phyloP scores from a whole-genome alignment of 2,113 vertebrate genomes.

The Nycticebus coucang region DNA sequence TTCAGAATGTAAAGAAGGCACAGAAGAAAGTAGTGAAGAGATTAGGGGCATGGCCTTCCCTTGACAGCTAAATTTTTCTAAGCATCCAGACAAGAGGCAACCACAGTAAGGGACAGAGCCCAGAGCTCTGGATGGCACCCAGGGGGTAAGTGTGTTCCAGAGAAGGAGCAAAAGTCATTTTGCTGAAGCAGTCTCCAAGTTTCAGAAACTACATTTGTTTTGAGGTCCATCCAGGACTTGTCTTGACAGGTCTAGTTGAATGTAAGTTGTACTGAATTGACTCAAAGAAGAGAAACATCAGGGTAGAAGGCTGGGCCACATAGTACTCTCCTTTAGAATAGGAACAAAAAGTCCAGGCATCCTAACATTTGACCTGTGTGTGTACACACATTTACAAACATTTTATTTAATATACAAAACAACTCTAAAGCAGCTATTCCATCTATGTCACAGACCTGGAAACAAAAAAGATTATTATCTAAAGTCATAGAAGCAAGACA shows the following conservation, averaged over 20 bases:
- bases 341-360: neutral
- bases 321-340: neutral
- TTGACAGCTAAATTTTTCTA: neutral
- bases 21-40: neutral
- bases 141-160: conserved; percentile 27
- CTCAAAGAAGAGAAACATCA: neutral
- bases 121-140: neutral
- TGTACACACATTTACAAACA: neutral
- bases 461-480: neutral
- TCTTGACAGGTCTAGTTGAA: neutral
- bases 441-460: neutral
- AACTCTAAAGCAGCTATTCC: neutral
- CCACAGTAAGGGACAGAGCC: neutral
- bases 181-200: neutral
- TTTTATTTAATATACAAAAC: neutral
- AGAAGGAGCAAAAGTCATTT: neutral
- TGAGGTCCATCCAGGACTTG: neutral
- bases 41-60: neutral
- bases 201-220: neutral
- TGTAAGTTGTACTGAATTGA: neutral
- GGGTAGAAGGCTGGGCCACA: neutral
- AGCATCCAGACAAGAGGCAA: neutral
- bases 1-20: conserved; percentile 23
- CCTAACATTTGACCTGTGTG: neutral
- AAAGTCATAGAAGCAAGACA: neutral